phyloP scores from a whole-genome alignment of 2,888 invertebrate genomes.

The Argyresthia albistria region DNA sequence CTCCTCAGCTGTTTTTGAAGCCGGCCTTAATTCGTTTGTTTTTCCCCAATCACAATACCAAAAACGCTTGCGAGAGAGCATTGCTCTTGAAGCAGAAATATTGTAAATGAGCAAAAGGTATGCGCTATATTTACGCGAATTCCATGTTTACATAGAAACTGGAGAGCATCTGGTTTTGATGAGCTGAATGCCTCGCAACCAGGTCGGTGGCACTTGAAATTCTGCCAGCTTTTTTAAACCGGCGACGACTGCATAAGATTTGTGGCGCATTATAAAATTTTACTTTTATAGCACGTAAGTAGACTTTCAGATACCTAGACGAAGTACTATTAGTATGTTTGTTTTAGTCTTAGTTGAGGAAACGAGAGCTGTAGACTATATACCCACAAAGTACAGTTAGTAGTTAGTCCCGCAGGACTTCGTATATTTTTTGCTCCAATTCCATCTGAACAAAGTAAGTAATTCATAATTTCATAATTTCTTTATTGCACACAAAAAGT shows the following conservation, averaged over 20 bases:
- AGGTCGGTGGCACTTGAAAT: conserved; percentile 65
- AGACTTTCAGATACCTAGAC: too few species aligned
- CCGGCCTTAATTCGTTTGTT: too few species aligned
- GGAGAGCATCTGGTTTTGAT: conserved; percentile 65
- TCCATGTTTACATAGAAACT: conserved; percentile 50
- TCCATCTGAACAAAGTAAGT: too few species aligned
- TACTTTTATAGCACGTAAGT: not conserved
- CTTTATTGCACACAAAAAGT: too few species aligned
- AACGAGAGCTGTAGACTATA: too few species aligned
- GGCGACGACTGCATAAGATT: conserved; percentile 43
- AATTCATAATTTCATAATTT: too few species aligned
- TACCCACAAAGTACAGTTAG: too few species aligned
- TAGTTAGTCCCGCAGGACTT: too few species aligned
- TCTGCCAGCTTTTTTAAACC: conserved; percentile 71
- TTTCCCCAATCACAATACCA: not conserved
- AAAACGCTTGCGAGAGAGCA: not conserved
- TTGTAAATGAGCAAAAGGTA: not conserved
- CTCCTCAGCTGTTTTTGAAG: too few species aligned
- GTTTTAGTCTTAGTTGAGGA: too few species aligned
- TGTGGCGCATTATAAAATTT: not conserved
- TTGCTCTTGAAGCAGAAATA: not conserved
- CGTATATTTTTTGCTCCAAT: too few species aligned
- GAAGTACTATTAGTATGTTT: too few species aligned
- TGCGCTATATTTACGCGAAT: conserved; percentile 21
- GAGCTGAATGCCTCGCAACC: conserved; percentile 66